These are phyloP conservation scores for Tachina fera DNA, from an alignment of 2,888 invertebrate genomes.

Conservation along the genomic window DNA sequence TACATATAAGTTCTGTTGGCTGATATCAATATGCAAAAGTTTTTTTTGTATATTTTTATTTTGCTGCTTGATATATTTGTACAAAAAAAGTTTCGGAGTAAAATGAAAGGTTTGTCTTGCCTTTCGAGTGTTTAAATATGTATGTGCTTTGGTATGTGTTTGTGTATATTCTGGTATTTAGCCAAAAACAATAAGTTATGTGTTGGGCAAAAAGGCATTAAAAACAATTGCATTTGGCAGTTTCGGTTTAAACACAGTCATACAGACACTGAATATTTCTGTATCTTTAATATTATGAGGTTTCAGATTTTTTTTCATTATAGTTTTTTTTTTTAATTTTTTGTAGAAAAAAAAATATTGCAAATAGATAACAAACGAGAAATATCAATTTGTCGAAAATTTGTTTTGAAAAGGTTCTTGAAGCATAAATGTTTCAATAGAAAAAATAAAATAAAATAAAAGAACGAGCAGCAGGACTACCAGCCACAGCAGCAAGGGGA, in stretches of 20 bases:
- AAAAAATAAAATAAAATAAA: neutral
- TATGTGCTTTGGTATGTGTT: constrained; percentile 28
- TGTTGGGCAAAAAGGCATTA: constrained; percentile 70
- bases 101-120: constrained; percentile 40
- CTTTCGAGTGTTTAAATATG: constrained; percentile 10
- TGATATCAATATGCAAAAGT: constrained; percentile 69
- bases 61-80: neutral
- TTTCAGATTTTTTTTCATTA: constrained; percentile 30
- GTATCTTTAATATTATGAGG: constrained; percentile 60
- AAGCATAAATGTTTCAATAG: constrained; percentile 56
- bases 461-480: neutral
- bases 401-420: constrained; percentile 69
- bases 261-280: constrained; percentile 44
- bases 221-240: constrained; percentile 74
- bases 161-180: constrained; percentile 72
- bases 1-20: constrained; percentile 53
- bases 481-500: constrained; percentile 36
- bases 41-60: constrained; percentile 29
- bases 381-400: constrained; percentile 72
- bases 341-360: neutral
- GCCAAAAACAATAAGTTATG: constrained; percentile 72
- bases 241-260: constrained; percentile 65
- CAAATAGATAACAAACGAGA: constrained; percentile 58
- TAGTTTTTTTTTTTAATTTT: neutral
- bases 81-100: constrained; percentile 7